A percentile compares a stretch with the other conserved stretches of the same genome.
These are phyloP conservation scores for Apteryx owenii DNA, from an alignment of 2,113 vertebrate genomes.

Conservation along the genomic window DNA sequence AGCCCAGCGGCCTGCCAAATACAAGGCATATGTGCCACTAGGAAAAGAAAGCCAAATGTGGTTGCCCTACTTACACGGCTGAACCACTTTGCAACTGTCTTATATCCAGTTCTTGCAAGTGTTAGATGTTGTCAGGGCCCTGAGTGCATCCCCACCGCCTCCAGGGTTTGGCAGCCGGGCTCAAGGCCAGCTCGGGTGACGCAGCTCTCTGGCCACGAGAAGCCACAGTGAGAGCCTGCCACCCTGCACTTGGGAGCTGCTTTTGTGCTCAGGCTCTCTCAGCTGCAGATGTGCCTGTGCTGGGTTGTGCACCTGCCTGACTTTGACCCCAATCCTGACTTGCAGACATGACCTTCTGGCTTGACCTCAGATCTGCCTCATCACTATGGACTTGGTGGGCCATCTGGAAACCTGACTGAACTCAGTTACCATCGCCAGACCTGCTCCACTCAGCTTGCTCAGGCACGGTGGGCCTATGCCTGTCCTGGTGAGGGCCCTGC, in stretches of 20 bases:
- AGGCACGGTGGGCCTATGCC: neutral
- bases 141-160: neutral
- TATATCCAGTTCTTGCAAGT: neutral
- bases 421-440: neutral
- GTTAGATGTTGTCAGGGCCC: neutral
- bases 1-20: neutral
- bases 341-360: neutral
- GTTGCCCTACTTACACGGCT: neutral
- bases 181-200: neutral
- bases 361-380: neutral
- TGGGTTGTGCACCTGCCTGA: neutral
- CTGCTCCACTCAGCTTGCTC: neutral
- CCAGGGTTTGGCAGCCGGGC: neutral
- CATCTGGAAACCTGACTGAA: neutral
- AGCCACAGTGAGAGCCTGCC: fast-evolving
- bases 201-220: neutral
- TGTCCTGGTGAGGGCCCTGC: neutral
- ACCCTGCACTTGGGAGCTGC: fast-evolving
- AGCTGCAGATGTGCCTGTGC: neutral
- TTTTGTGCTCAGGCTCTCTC: neutral
- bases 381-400: neutral
- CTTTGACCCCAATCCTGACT: fast-evolving
- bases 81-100: neutral
- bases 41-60: neutral
- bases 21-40: neutral